Evolutionary conservation across 2,797 vertebrate genomes (phyloP).

Genomic region (Sebastes glaucus): DNA sequence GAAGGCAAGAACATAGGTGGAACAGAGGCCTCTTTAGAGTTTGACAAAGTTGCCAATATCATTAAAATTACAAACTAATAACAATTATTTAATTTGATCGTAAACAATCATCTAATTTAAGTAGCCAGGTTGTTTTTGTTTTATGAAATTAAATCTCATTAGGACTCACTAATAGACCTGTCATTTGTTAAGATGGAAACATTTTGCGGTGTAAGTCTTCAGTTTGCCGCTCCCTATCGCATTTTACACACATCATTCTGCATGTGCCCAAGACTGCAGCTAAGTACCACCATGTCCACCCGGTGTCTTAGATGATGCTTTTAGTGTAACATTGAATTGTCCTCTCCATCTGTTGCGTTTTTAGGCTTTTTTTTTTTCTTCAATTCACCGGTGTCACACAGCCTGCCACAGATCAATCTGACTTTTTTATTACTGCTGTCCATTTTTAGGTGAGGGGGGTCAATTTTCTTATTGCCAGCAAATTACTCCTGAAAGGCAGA

Average conservation of each 20-base stretch:
- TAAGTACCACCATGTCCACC: slow-evolving; percentile 9
- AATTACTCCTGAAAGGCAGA: slow-evolving; percentile 72
- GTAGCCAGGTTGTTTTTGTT: neutral
- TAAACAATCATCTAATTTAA: neutral
- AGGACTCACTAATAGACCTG: neutral
- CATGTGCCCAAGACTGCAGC: neutral
- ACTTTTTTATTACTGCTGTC: slow-evolving; percentile 50
- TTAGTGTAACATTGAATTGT: slow-evolving; percentile 34
- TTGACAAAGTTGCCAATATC: neutral
- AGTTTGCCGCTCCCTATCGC: neutral
- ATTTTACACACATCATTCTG: neutral
- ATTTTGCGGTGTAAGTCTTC: neutral
- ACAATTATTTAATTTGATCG: neutral
- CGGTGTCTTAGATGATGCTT: slow-evolving; percentile 16
- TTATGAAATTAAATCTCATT: neutral
- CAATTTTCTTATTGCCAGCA: slow-evolving; percentile 74
- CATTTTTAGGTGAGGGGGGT: slow-evolving; percentile 50
- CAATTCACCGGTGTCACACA: slow-evolving; percentile 32
- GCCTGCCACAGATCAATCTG: slow-evolving; percentile 31
- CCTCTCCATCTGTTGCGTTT: neutral
- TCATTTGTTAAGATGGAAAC: neutral
- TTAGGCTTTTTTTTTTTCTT: slow-evolving; percentile 33
- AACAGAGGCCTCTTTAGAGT: no score
- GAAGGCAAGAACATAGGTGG: no score
- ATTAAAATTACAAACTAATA: neutral